Base-by-base conservation (phyloP, 1,140 invertebrate species). In the Solenopsis fugax region DNA sequence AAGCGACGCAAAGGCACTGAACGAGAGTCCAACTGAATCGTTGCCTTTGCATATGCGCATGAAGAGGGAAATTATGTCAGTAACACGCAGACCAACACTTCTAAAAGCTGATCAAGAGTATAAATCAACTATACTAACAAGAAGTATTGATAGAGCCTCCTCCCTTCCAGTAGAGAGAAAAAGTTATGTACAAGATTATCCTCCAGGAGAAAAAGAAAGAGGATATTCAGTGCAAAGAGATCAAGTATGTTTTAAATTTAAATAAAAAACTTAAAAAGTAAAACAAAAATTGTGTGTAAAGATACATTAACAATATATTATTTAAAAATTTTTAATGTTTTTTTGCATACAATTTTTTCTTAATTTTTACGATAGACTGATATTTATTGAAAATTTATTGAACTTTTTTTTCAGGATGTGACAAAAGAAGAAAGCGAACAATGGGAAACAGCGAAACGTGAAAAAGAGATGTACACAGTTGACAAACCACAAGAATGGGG, bases 401-500 rank as follows among this genome's bases (percentile, higher is more conserved):
- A 71, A 72, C 7, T 0, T 12, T 12, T 85, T 84, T 58, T 87
- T 64, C n/a, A 94, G 93, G 91, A 94, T 85, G 56, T 93, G 9
- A 82, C 86, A 0, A 91, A 93, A 77, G 87, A 93, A 45, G 90
- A 92, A 24, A 86, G 90, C 9, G 81, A 84, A 0, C 84, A 90
- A n/a, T 78, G 80, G 34, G 92, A 92, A 73, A n/a, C 48, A 29
- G 50, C 60, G 54, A 95, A 94, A 76, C 89, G 86, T 7, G 92
- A 92, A 52, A 86, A 92, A 41, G 92, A 95, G 45, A 92, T 94
- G 41, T 91, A 89, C 64, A 85, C 93, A 60, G 71, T 94, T 0
- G 93, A 85, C 10, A 92, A 93, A 69, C 94, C 94, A 2, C 93
- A 93, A 81, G 95, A 95, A 89, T 95, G 94, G 94, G 93, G 93